Conservation (phyloP, 2,113 vertebrate species). For the Strigops habroptila region DNA sequence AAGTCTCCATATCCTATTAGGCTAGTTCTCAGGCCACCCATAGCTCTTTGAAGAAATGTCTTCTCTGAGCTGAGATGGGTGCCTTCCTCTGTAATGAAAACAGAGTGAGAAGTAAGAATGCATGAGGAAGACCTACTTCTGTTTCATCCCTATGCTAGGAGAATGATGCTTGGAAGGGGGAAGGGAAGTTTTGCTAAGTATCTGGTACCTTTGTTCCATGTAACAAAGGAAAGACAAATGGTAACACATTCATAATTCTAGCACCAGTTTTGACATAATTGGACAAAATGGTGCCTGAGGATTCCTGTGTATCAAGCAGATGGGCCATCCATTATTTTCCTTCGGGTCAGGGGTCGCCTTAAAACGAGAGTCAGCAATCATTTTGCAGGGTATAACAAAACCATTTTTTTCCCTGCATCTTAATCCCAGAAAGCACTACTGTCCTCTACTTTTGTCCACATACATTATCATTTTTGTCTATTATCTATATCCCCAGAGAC, state of each 20-base stretch:
- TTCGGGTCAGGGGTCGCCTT: conserved; percentile 27
- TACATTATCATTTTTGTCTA: conserved; percentile 62
- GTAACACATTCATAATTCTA: conserved; percentile 34
- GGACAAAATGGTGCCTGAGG: conserved; percentile 47
- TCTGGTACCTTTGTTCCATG: conserved; percentile 12
- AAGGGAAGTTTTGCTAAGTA: not conserved
- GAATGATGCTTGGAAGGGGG: not conserved
- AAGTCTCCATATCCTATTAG: conserved; percentile 1
- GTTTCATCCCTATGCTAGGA: not conserved
- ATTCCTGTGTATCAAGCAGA: conserved; percentile 47
- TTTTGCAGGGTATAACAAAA: conserved; percentile 35
- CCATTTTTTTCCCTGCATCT: conserved; percentile 24
- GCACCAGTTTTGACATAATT: conserved; percentile 44
- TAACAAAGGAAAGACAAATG: conserved; percentile 34
- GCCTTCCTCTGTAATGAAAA: not conserved
- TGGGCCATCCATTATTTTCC: conserved; percentile 42
- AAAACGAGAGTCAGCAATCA: conserved; percentile 38
- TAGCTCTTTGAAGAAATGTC: conserved; percentile 7
- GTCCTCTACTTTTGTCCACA: conserved; percentile 55
- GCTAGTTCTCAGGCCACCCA: not conserved
- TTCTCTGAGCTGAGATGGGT: conserved; percentile 19
- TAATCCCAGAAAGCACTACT: conserved; percentile 59
- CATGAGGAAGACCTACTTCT: not conserved
- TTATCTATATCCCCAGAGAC: conserved; percentile 49
- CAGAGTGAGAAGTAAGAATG: not conserved